Evolutionary conservation across 2,888 invertebrate genomes (phyloP), one percentile per base, ranked within the genome.

Genomic region (Melipona beecheii): DNA sequence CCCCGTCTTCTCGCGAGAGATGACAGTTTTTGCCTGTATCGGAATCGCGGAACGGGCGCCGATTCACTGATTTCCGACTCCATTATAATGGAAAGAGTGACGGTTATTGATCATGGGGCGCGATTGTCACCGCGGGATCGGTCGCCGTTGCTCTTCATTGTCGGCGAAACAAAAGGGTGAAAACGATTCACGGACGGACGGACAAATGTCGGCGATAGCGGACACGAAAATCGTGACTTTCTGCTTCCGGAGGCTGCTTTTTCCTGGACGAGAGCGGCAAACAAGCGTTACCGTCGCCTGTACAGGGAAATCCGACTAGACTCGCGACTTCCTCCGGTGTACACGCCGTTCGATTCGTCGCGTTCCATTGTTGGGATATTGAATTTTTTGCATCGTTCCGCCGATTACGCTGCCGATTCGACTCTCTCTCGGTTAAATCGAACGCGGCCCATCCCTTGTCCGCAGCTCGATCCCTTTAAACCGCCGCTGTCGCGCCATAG

Each of bases 141-240:
- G 83, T 87, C 27, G 84, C 31, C 86, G 43, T 43, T 87, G 83
- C 75, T 83, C 80, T 85, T 89, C 84, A 87, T 89, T 89, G 88
- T 88, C 78, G 73, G 9, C 72, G 78, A 88, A 87, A 89, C 89
- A 89, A 90, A 88, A 87, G 60, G 19, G 89, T 83, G 69, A 52
- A 60, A 56, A 74, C 89, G 89, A 80, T 83, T 82, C 82, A 81
- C 65, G 77, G 75, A 74, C 65, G 77, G 75, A 74, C 70, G 86
- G 81, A 89, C 89, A 86, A 89, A 89, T 87, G 87, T 89, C 87
- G 86, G 84, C 80, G 78, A 62, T 70, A 75, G 75, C 81, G 88
- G 81, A 87, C 83, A 78, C 85, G 83, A 88, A 85, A 88, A 88
- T 89, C 85, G 85, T 84, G 86, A 89, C 90, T 89, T 84, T 86